These are phyloP conservation scores for Aricia agestis DNA, from an alignment of 1,140 invertebrate species.

Conservation along the genomic window DNA sequence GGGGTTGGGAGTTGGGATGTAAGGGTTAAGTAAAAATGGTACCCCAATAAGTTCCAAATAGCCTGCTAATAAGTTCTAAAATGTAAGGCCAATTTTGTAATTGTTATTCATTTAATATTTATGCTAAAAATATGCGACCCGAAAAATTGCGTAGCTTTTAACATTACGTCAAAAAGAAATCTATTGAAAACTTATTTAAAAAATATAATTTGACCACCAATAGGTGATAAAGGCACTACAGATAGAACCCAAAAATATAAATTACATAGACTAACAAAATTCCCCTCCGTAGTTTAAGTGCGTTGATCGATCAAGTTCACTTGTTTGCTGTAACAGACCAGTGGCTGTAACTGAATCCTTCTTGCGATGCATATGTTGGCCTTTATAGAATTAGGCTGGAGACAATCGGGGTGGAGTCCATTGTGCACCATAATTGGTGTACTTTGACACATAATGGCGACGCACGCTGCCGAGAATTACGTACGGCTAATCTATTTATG, in stretches of 20 bases:
- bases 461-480: constrained; percentile 19
- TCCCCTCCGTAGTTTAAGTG: no score
- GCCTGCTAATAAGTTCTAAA: not conserved
- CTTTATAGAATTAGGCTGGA: constrained; percentile 1
- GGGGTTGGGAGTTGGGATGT: not conserved
- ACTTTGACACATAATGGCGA: constrained; percentile 29
- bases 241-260: no score
- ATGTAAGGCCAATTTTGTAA: not conserved
- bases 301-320: not conserved
- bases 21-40: not conserved
- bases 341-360: not conserved
- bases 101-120: no score
- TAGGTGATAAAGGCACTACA: no score
- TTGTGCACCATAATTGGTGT: constrained; percentile 43
- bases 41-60: no score
- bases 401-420: constrained; percentile 24
- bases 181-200: no score
- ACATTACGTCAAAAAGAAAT: no score
- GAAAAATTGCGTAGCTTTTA: no score
- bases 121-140: no score
- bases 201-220: no score
- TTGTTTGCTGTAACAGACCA: not conserved
- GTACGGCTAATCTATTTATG: not conserved
- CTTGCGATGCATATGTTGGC: not conserved
- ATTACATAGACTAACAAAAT: no score